These are phyloP conservation scores for Sarcophilus harrisii DNA, from an alignment of 2,797 vertebrate genomes.

Conservation along the genomic window DNA sequence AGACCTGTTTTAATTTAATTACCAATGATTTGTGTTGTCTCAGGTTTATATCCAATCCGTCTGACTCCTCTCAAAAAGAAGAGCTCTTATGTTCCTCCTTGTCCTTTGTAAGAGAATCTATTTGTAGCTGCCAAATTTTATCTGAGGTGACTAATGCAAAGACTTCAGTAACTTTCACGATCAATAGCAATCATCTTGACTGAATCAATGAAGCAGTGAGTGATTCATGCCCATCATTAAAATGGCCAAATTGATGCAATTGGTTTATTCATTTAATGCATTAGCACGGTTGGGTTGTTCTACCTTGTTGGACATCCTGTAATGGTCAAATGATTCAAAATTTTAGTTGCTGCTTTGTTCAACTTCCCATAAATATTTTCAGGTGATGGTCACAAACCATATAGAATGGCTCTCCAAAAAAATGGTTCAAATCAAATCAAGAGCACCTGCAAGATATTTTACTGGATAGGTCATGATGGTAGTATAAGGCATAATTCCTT, in stretches of 20 bases:
- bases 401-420: neutral
- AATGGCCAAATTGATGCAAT: constrained; percentile 47
- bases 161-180: constrained; percentile 37
- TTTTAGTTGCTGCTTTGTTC: constrained; percentile 36
- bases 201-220: constrained; percentile 52
- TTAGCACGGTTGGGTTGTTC: neutral
- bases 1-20: neutral
- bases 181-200: constrained; percentile 66
- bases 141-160: constrained; percentile 47
- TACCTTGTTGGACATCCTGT: constrained; percentile 34
- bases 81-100: neutral
- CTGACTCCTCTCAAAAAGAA: neutral
- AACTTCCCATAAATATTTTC: constrained; percentile 52
- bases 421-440: neutral
- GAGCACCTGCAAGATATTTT: neutral
- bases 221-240: constrained; percentile 58
- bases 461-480: neutral
- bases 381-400: constrained; percentile 50
- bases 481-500: neutral
- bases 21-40: constrained; percentile 6
- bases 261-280: constrained; percentile 29
- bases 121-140: constrained; percentile 45
- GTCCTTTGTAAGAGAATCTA: neutral
- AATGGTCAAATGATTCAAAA: constrained; percentile 69
- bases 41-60: neutral